phyloP scores from a whole-genome alignment of 2,113 vertebrate genomes.

The Mormyrus iriodes region DNA sequence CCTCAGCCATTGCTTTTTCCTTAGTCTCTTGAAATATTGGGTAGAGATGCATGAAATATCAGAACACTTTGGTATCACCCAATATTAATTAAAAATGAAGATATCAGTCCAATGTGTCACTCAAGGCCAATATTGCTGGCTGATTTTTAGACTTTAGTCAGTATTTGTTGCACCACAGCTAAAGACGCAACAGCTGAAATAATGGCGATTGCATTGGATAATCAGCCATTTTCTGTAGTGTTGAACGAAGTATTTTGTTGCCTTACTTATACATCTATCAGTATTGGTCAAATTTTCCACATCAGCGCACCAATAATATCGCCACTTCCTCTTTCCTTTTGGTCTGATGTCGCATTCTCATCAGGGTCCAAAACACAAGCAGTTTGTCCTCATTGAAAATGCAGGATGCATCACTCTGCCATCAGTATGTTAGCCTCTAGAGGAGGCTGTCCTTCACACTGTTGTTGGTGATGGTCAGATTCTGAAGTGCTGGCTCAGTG shows the following conservation, averaged over 20 bases:
- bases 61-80: neutral
- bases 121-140: neutral
- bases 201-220: neutral
- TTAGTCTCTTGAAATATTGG: neutral
- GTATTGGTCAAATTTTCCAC: neutral
- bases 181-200: neutral
- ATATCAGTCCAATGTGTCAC: neutral
- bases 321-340: neutral
- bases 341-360: neutral
- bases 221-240: neutral
- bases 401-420: neutral
- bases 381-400: neutral
- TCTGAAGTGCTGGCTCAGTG: neutral
- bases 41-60: neutral
- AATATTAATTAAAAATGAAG: neutral
- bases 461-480: neutral
- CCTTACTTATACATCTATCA: neutral
- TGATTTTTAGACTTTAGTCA: neutral
- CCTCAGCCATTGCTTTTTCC: neutral
- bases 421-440: neutral
- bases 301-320: neutral
- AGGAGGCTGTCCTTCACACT: neutral
- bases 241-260: neutral
- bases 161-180: neutral
- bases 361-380: neutral